A percentile compares a stretch with the other conserved stretches of the same genome.
Conservation (phyloP, 2,797 vertebrate species). For the Champsocephalus esox region DNA sequence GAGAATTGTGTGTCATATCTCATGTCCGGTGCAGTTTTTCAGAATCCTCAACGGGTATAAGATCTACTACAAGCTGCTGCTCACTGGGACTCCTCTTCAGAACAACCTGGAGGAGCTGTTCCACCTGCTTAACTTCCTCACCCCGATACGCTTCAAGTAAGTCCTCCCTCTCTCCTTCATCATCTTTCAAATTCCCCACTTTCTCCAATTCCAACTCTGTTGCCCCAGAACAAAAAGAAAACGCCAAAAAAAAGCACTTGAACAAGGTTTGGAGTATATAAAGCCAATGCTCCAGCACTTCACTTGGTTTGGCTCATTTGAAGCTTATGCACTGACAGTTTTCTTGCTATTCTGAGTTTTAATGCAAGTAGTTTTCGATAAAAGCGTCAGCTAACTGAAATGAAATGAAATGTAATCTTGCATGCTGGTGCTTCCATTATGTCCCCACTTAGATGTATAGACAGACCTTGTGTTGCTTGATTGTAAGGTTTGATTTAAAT, state of each 20-base stretch:
- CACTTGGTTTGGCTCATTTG: too few species aligned
- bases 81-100: slow-evolving; percentile 97
- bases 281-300: too few species aligned
- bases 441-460: background rate
- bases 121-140: slow-evolving; percentile 98
- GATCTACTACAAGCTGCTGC: slow-evolving; percentile 98
- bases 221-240: background rate
- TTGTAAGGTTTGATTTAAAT: background rate
- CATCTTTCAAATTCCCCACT: background rate
- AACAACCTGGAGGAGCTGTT: slow-evolving; percentile 99
- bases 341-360: too few species aligned
- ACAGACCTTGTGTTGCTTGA: background rate
- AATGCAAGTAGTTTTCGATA: too few species aligned
- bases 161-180: slow-evolving; percentile 37
- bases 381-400: too few species aligned
- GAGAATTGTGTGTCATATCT: background rate
- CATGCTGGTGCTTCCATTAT: background rate
- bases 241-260: too few species aligned
- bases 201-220: background rate
- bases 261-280: too few species aligned
- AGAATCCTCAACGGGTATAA: slow-evolving; percentile 98
- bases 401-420: background rate
- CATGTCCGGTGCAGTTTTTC: slow-evolving; percentile 89
- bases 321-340: too few species aligned
- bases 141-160: slow-evolving; percentile 97